Base-by-base conservation (phyloP, 2,888 invertebrate species). In the Julus scanicus region DNA sequence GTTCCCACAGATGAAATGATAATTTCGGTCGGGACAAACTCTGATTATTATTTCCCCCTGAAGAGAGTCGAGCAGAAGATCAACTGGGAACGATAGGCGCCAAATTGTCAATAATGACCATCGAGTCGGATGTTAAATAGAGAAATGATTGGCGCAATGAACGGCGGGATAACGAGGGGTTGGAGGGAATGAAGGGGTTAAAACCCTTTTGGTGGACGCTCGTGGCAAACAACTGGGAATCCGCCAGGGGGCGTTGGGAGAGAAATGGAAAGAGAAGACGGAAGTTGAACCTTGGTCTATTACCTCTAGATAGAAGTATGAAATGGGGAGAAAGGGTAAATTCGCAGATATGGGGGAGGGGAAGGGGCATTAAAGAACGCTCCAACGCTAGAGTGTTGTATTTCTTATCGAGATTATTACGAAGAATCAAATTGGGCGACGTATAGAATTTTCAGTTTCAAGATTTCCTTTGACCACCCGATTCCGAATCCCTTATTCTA, bases 91-190 rank as follows among this genome's bases (percentile, higher is more conserved):
- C 40, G 85, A 84, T 84, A 84, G 85, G 85, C 85, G 85, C 40
- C 85, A 84, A 84, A 84, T 84, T 84, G 85, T 84, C 85, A 84
- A 84, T 84, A 84, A 48, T 84, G 85, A 84, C 85, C 85, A 84
- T 39, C 40, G 48, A 39, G 44, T 71, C 71, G 71, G 71, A 71
- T 71, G 71, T 71, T 29, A 48, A 84, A 48, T 20, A 84, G 20
- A 40, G 48, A 84, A 84, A 84, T 48, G 44, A 48, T 84, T 48
- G 85, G 44, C 85, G 85, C 85, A 17, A 8, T 40, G 39, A 3
- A 84, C 17, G 39, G 5, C 15, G 39, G 39, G 84, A 40, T 6
- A 84, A 15, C 2, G 48, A 20, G 85, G 85, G 13, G 29, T 8
- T n/a, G 80, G 80, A 8, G 80, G 20, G 85, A 11, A 13, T 20